phyloP scores from a whole-genome alignment of 2,113 vertebrate genomes.

The Tragelaphus strepsiceros region DNA sequence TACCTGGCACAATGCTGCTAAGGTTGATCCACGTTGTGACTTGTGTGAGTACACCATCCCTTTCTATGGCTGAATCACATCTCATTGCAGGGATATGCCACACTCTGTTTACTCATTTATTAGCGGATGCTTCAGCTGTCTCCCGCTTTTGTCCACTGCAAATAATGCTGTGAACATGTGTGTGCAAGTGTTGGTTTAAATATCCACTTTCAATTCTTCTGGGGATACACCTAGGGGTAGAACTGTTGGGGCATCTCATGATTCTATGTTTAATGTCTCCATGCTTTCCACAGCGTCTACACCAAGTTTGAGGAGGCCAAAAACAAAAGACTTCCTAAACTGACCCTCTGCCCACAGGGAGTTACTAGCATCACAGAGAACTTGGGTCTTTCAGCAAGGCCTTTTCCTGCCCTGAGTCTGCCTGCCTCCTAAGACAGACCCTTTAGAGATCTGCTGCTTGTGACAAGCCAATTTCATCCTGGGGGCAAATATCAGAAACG shows the following conservation, averaged over 20 bases:
- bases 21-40: no score
- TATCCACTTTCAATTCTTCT: background rate
- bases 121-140: background rate
- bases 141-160: background rate
- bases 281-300: background rate
- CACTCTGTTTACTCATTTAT: background rate
- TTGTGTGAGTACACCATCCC: fast-evolving
- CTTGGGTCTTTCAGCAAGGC: background rate
- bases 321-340: background rate
- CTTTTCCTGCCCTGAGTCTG: background rate
- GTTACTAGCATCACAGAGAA: no score
- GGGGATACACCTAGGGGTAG: background rate
- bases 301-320: background rate
- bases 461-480: background rate
- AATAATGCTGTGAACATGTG: background rate
- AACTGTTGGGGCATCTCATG: background rate
- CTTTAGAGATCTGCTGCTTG: background rate
- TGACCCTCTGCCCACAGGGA: background rate
- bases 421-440: background rate
- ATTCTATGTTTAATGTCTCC: background rate
- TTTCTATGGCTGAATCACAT: background rate
- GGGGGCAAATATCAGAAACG: background rate
- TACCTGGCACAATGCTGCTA: background rate
- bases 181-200: background rate
- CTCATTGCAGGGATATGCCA: background rate